Percentiles rank a stretch among this genome's conserved stretches.
Conservation (phyloP, 2,113 vertebrate genomes). For the Aptenodytes patagonicus region DNA sequence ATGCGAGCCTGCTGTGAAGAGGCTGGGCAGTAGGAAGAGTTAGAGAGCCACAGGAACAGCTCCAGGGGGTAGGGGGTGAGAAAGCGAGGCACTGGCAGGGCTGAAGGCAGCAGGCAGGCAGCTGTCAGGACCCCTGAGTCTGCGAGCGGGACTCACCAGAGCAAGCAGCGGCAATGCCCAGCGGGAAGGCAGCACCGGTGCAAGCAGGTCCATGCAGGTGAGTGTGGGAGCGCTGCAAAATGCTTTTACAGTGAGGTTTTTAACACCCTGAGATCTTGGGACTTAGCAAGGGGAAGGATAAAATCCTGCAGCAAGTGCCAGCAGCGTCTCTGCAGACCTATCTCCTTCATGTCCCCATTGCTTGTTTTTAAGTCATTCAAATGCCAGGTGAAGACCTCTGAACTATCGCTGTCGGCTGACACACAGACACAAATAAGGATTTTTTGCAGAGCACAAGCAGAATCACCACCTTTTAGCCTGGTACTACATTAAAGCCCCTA, state of each 20-base stretch:
- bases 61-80: neutral
- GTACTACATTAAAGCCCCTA: neutral
- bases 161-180: neutral
- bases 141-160: rapidly evolving
- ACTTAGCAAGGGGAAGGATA: neutral
- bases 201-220: neutral
- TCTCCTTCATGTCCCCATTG: rapidly evolving
- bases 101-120: neutral
- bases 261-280: rapidly evolving
- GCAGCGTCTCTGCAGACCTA: neutral
- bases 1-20: neutral
- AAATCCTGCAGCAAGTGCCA: neutral
- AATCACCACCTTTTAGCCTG: neutral
- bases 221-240: neutral
- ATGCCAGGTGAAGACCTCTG: neutral
- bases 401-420: neutral
- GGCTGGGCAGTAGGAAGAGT: neutral
- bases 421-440: rapidly evolving
- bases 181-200: neutral
- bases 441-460: neutral
- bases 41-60: neutral
- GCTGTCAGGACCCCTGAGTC: neutral
- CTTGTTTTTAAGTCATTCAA: rapidly evolving
- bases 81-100: rapidly evolving
- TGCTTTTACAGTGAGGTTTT: neutral